Evolutionary conservation across 2,888 invertebrate genomes (phyloP), one percentile per base, ranked within the genome.

Genomic region (Drosophila kuntzei): DNA sequence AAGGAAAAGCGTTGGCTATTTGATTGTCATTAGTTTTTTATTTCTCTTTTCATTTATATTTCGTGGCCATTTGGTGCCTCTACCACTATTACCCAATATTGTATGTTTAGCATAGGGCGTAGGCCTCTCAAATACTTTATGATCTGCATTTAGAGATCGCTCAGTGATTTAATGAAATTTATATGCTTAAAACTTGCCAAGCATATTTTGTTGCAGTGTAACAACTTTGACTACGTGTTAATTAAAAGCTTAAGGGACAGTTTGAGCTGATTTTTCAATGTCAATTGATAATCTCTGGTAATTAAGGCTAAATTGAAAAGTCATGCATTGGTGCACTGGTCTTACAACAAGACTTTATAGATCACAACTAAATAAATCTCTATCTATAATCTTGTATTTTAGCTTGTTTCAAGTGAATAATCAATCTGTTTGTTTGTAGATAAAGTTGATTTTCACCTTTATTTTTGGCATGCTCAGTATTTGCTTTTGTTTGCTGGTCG

Each of bases 1-100:
- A 50, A 77, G 55, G 64, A 71, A 77, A 76, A 80, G 68, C 73
- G 55, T 67, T 82, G 62, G 65, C 63, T 61, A 32, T 70, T 57
- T 66, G 41, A 61, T 55, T 67, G 62, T 68, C 59, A 60, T 51
- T 49, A 53, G 37, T 54, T 64, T 54, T 54, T 65, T 51, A 64
- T 64, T 44, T 44, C 8, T 25, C 11, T 29, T 20, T 20, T 18
- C 11, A 11, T 14, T n/a, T 27, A 27, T 27, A 27, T 27, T 37
- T 79, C 76, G 72, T 62, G 86, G 83, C 66, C 86, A 37, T 36
- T 58, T 8, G 14, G n/a, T 29, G 46, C 9, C 11, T 11, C 14
- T 8, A 34, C 32, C 41, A 22, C 11, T 4, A 20, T 81, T 82
- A 12, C 86, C 37, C 80, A 82, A 82, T 43, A 14, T 32, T 8